These are phyloP conservation scores for Zapus hudsonius DNA, from an alignment of 2,113 vertebrate genomes.

Conservation along the genomic window DNA sequence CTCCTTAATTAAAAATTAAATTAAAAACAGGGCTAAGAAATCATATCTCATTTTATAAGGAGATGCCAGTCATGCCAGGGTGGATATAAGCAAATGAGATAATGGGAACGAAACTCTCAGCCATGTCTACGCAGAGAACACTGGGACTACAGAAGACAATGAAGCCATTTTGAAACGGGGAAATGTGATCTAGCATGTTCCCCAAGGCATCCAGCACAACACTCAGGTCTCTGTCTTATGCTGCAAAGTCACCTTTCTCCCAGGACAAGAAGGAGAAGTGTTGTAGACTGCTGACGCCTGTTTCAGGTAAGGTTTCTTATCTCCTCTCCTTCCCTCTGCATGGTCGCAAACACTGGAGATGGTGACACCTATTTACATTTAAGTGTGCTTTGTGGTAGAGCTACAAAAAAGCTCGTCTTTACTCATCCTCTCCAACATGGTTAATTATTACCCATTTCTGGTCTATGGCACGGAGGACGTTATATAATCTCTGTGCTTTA, in stretches of 20 bases:
- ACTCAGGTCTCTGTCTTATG: not conserved
- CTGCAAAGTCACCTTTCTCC: not conserved
- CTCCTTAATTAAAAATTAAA: not conserved
- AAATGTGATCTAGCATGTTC: not conserved
- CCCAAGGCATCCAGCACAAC: not conserved
- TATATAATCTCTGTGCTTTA: not conserved
- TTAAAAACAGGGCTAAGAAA: not conserved
- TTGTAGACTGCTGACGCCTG: not conserved
- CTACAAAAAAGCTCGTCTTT: not conserved
- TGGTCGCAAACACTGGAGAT: not conserved
- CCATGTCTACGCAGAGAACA: not conserved
- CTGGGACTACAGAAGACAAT: not conserved
- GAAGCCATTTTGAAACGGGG: not conserved
- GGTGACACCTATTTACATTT: not conserved
- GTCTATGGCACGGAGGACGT: not conserved
- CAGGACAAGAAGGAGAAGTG: not conserved
- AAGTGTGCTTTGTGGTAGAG: not conserved
- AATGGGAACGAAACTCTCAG: not conserved
- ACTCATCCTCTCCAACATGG: no score
- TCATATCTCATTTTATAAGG: not conserved
- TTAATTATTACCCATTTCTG: not conserved
- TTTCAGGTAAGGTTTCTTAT: not conserved
- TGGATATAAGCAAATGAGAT: not conserved
- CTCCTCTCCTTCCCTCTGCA: not conserved
- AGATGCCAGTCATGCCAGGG: not conserved